phyloP scores from a whole-genome alignment of 2,113 vertebrate species.

The Bos indicus region DNA sequence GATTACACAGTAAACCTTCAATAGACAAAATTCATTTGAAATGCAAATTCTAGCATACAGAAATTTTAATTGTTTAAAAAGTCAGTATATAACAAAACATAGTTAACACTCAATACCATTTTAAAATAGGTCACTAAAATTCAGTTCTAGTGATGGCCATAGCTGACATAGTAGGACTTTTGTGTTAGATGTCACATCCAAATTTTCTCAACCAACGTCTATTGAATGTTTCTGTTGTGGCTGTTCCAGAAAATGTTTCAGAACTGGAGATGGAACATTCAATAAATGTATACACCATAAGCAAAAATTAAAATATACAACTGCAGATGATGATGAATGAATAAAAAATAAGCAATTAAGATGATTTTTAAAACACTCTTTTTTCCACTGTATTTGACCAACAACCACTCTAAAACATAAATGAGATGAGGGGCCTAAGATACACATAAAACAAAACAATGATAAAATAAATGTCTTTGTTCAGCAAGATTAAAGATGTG shows the following conservation, averaged over 20 bases:
- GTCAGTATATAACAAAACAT: background rate
- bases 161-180: background rate
- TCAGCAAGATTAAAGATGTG: background rate
- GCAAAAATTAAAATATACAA: background rate
- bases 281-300: background rate
- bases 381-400: background rate
- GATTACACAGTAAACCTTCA: background rate
- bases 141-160: background rate
- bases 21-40: background rate
- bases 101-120: background rate
- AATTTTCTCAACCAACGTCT: background rate
- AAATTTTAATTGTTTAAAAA: background rate
- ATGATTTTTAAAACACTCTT: background rate
- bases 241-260: background rate
- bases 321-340: background rate
- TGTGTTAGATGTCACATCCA: background rate
- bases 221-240: background rate
- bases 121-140: background rate
- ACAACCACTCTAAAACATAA: background rate
- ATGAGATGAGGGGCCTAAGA: background rate
- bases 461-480: background rate
- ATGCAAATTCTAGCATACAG: background rate
- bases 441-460: background rate
- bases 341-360: background rate
- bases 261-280: background rate